Evolutionary conservation across 2,888 invertebrate species (phyloP).

Genomic region (Dicranocentrus wangi): DNA sequence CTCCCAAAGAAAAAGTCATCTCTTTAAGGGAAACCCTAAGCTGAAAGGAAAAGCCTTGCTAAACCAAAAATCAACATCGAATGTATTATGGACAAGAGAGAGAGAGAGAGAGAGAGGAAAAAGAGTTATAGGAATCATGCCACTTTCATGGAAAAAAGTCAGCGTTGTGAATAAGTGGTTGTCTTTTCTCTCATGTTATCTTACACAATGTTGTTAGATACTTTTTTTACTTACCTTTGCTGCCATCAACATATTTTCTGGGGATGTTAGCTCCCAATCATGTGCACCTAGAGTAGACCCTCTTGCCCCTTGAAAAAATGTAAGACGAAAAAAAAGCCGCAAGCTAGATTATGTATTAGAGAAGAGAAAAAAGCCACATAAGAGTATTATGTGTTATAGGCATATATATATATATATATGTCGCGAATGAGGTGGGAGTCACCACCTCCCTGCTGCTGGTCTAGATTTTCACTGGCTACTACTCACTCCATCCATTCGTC

Average conservation of each 20-base stretch:
- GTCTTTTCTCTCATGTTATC: constrained; percentile 46
- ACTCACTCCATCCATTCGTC: too few species aligned
- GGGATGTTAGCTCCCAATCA: not conserved
- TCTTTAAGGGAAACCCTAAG: constrained; percentile 35
- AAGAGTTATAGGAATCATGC: constrained; percentile 40
- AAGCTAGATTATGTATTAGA: constrained; percentile 31
- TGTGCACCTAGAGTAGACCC: not conserved
- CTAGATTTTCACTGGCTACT: constrained; percentile 28
- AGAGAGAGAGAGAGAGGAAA: not conserved
- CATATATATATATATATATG: not conserved
- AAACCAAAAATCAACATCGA: constrained; percentile 63
- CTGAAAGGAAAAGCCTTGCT: constrained; percentile 39
- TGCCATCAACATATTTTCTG: not conserved
- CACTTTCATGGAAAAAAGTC: constrained; percentile 17
- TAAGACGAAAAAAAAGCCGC: constrained; percentile 4
- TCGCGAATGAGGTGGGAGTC: not conserved
- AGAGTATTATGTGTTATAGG: not conserved
- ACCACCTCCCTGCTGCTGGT: not conserved
- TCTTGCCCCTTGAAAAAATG: not conserved
- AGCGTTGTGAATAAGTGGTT: constrained; percentile 40
- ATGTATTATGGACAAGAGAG: constrained; percentile 42
- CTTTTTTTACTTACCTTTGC: constrained; percentile 10
- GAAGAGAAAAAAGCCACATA: not conserved
- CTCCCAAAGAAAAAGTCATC: constrained; percentile 38
- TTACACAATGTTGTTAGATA: constrained; percentile 10